Evolutionary conservation across 2,113 vertebrate genomes (phyloP).

Genomic region (Nansenia antarctica): DNA sequence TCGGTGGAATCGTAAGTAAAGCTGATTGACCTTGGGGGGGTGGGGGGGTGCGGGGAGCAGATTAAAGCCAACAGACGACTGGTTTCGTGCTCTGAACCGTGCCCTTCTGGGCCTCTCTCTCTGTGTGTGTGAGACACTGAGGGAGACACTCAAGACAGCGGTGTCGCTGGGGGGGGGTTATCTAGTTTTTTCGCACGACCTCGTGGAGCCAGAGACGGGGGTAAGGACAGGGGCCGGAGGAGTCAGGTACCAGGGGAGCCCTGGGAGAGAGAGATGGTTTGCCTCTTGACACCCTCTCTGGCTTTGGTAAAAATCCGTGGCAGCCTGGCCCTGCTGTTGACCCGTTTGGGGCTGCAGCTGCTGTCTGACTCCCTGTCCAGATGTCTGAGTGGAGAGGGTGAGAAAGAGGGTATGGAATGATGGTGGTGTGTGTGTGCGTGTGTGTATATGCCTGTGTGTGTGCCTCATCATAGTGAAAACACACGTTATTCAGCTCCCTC

Average conservation of each 20-base stretch:
- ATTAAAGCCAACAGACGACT: neutral
- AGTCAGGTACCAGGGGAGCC: conserved; percentile 27
- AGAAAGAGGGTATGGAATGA: conserved; percentile 1
- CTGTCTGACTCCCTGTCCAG: conserved; percentile 51
- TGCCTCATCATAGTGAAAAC: too few species aligned
- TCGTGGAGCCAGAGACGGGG: conserved; percentile 7
- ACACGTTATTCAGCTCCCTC: too few species aligned
- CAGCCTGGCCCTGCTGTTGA: conserved; percentile 43
- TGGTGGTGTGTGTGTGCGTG: neutral
- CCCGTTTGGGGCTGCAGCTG: conserved; percentile 54
- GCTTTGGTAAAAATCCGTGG: conserved; percentile 55
- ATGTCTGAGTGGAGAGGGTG: conserved; percentile 45
- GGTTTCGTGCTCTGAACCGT: neutral
- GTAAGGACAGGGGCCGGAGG: conserved; percentile 26
- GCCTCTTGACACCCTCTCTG: conserved; percentile 56
- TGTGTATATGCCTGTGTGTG: neutral
- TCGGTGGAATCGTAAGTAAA: too few species aligned
- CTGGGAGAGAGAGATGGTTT: conserved; percentile 36
- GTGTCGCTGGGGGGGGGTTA: neutral
- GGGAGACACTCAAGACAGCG: neutral
- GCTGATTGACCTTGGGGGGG: too few species aligned
- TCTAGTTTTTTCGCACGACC: neutral
- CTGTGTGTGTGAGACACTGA: neutral
- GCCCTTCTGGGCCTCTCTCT: neutral
- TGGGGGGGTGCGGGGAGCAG: too few species aligned